These are phyloP conservation scores for Busseola fusca DNA, from an alignment of 2,888 invertebrate species.

Conservation along the genomic window DNA sequence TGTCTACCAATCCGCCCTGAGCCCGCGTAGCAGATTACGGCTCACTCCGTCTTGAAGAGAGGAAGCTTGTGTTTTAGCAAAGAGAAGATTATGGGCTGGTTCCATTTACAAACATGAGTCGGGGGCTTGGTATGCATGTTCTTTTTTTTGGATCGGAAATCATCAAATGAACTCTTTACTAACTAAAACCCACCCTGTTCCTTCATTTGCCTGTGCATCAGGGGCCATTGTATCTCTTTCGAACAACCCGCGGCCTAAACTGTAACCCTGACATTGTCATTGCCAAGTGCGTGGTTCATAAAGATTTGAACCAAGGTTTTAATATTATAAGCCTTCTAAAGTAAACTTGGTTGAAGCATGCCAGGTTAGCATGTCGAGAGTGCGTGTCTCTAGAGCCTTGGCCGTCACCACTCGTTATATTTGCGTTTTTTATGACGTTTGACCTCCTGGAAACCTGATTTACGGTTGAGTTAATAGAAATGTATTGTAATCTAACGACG, in stretches of 20 bases:
- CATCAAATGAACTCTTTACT: too few relatives aligned
- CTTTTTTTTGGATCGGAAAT: too few relatives aligned
- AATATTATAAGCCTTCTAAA: conserved; percentile 16
- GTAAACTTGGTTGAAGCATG: conserved; percentile 32
- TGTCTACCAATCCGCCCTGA: neutral
- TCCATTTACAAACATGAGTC: too few relatives aligned
- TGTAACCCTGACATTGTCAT: conserved; percentile 9
- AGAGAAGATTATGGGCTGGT: neutral
- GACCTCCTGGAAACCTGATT: conserved; percentile 38
- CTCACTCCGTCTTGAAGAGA: neutral
- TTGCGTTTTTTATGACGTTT: conserved; percentile 38
- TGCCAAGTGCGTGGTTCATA: conserved; percentile 37
- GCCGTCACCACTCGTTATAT: conserved; percentile 43
- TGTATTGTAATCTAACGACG: conserved; percentile 25
- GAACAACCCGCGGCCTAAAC: too few relatives aligned
- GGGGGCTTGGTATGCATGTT: too few relatives aligned
- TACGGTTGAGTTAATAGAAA: conserved; percentile 21
- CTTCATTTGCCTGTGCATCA: too few relatives aligned
- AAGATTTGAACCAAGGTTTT: conserved; percentile 38
- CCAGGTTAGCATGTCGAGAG: conserved; percentile 28
- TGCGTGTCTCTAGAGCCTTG: conserved; percentile 48
- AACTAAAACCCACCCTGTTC: too few relatives aligned
- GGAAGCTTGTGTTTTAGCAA: neutral
- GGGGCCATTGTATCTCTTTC: too few relatives aligned
- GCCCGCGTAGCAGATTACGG: neutral